These are phyloP conservation scores for Xenopus petersii DNA, from an alignment of 2,797 vertebrate genomes.

Conservation along the genomic window DNA sequence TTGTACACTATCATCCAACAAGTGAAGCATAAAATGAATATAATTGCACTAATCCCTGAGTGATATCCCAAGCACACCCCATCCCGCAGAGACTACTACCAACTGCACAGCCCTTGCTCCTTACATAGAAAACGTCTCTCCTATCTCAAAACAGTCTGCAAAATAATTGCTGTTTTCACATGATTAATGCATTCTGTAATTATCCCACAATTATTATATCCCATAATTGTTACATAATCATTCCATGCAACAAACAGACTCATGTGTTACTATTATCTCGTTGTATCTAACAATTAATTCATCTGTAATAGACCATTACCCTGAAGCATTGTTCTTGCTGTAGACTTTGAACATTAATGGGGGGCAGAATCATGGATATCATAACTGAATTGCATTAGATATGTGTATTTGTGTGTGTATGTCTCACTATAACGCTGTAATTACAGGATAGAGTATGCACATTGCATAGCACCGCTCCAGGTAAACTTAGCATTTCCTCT, in stretches of 20 bases:
- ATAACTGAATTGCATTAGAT: too few species aligned
- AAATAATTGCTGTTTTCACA: slow-evolving; percentile 36
- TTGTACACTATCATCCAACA: not conserved
- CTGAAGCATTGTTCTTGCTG: slow-evolving; percentile 7
- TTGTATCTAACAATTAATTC: slow-evolving; percentile 22
- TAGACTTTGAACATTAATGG: not conserved
- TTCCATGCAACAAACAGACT: slow-evolving; percentile 22
- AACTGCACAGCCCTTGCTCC: not conserved
- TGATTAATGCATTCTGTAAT: slow-evolving; percentile 45
- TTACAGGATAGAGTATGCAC: too few species aligned
- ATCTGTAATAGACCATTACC: slow-evolving; percentile 21
- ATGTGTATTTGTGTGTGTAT: too few species aligned
- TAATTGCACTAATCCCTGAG: not conserved
- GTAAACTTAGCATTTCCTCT: too few species aligned
- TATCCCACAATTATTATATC: slow-evolving; percentile 32
- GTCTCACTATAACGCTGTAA: too few species aligned
- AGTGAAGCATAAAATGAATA: slow-evolving; percentile 7
- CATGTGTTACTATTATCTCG: slow-evolving; percentile 29
- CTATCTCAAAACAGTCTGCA: slow-evolving; percentile 40
- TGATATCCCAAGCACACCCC: not conserved
- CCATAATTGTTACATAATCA: slow-evolving; percentile 33
- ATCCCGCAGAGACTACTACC: not conserved
- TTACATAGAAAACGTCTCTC: too few species aligned
- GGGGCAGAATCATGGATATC: too few species aligned
- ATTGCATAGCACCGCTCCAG: too few species aligned